Percentiles rank a stretch among this genome's conserved stretches.
Evolutionary conservation across 2,888 invertebrate species (phyloP).

Genomic region (Cataglyphis rosenhaueri): DNA sequence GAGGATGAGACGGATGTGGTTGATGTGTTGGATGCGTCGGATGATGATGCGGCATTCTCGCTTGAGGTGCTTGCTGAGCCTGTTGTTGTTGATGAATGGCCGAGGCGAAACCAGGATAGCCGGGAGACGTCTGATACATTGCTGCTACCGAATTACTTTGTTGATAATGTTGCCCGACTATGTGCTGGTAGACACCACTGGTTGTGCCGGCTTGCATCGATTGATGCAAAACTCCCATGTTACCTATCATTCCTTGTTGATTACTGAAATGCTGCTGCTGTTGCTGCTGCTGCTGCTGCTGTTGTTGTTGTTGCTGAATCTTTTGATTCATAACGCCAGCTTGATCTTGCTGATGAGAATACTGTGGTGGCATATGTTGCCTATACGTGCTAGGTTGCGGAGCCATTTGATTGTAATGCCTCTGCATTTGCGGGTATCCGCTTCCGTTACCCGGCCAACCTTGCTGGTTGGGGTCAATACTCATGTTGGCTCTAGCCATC

Average conservation of each 20-base stretch:
- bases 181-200: conserved; percentile 82
- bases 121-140: conserved; percentile 83
- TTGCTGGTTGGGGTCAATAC: conserved; percentile 88
- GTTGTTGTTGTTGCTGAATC: conserved; percentile 87
- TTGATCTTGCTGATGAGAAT: conserved; percentile 89
- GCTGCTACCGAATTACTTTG: conserved; percentile 84
- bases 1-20: conserved; percentile 82
- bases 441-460: conserved; percentile 89
- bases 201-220: conserved; percentile 84
- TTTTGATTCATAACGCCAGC: conserved; percentile 86
- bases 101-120: conserved; percentile 81
- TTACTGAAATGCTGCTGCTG: conserved; percentile 83
- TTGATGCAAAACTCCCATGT: conserved; percentile 84
- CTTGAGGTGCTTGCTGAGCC: conserved; percentile 83
- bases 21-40: conserved; percentile 82
- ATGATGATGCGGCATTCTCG: conserved; percentile 84
- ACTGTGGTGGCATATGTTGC: conserved; percentile 90
- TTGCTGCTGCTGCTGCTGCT: conserved; percentile 86
- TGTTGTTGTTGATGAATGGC: conserved; percentile 83
- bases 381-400: conserved; percentile 88
- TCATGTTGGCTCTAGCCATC: conserved; percentile 86
- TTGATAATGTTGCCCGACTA: conserved; percentile 87
- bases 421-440: conserved; percentile 87
- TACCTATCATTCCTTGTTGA: conserved; percentile 83
- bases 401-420: conserved; percentile 86